Evolutionary conservation across 2,888 invertebrate species (phyloP).

Genomic region (Drosophila falleni): DNA sequence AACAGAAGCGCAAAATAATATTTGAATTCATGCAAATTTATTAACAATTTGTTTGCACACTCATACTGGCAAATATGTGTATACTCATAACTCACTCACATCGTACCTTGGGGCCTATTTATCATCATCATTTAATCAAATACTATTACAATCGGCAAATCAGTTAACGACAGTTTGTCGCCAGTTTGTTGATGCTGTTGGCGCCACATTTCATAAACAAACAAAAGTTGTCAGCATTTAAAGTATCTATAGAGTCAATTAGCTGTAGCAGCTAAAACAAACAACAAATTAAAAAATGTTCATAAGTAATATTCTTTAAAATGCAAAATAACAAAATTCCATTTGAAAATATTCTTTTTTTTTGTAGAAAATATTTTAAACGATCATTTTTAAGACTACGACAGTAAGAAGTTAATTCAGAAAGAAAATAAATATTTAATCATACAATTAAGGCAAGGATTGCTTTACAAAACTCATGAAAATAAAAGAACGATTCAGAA

Average conservation of each 20-base stretch:
- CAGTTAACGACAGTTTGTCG: slow-evolving; percentile 52
- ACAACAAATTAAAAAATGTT: background rate
- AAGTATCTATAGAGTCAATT: background rate
- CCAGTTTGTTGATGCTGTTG: slow-evolving; percentile 39
- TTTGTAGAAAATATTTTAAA: too few relatives aligned
- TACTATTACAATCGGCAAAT: slow-evolving; percentile 40
- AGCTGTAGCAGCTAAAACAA: background rate
- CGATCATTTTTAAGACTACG: too few relatives aligned
- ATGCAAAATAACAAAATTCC: too few relatives aligned
- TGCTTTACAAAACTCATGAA: too few relatives aligned
- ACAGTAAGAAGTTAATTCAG: too few relatives aligned
- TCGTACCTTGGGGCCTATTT: slow-evolving; percentile 23
- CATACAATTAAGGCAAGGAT: too few relatives aligned
- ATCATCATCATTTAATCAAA: slow-evolving; percentile 56
- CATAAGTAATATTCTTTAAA: too few relatives aligned
- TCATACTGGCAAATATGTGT: background rate
- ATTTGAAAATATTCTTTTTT: too few relatives aligned
- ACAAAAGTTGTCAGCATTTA: background rate
- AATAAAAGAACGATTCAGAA: too few relatives aligned
- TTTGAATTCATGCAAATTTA: slow-evolving; percentile 16
- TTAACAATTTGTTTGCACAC: slow-evolving; percentile 20
- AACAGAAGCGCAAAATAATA: slow-evolving; percentile 27
- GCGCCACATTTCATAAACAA: slow-evolving; percentile 57
- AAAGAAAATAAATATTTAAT: too few relatives aligned
- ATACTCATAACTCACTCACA: slow-evolving; percentile 12